Conservation (phyloP, 2,113 vertebrate species). For the Daboia siamensis region DNA sequence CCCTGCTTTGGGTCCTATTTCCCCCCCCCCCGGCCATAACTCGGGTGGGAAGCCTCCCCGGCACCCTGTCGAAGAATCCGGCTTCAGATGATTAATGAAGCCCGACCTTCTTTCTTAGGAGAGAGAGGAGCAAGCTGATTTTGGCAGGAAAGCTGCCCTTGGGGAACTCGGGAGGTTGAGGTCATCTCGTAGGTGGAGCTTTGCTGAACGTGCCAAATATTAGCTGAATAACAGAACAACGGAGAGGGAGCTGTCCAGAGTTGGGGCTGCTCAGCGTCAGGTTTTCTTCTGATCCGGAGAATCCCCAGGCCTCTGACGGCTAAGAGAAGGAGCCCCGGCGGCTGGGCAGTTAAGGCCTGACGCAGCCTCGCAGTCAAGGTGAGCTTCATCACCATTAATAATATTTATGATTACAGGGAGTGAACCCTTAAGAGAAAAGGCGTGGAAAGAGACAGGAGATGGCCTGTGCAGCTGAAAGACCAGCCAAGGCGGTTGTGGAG, state of each 20-base stretch:
- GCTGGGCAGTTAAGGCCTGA: neutral
- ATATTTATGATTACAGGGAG: neutral
- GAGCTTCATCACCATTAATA: neutral
- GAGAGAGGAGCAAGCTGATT: neutral
- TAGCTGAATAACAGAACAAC: neutral
- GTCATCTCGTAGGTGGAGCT: neutral
- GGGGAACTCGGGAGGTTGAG: neutral
- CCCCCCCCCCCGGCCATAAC: neutral
- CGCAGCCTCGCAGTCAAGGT: neutral
- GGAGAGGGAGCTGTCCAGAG: neutral
- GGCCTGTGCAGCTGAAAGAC: neutral
- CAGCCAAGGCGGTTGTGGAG: neutral
- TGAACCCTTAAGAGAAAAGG: neutral
- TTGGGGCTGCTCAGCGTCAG: neutral
- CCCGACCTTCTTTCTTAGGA: neutral
- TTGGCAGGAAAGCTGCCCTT: neutral
- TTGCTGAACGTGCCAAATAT: neutral
- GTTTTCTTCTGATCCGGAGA: neutral
- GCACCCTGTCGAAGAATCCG: accelerated
- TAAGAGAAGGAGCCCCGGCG: neutral
- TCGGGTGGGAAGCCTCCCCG: neutral
- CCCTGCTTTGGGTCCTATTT: neutral
- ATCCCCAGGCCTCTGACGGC: neutral
- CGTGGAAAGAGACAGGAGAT: neutral
- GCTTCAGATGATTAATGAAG: neutral